Percentiles rank a stretch among this genome's conserved stretches.
These are phyloP conservation scores for Onychomys torridus DNA, from an alignment of 2,797 vertebrate species.

Conservation along the genomic window DNA sequence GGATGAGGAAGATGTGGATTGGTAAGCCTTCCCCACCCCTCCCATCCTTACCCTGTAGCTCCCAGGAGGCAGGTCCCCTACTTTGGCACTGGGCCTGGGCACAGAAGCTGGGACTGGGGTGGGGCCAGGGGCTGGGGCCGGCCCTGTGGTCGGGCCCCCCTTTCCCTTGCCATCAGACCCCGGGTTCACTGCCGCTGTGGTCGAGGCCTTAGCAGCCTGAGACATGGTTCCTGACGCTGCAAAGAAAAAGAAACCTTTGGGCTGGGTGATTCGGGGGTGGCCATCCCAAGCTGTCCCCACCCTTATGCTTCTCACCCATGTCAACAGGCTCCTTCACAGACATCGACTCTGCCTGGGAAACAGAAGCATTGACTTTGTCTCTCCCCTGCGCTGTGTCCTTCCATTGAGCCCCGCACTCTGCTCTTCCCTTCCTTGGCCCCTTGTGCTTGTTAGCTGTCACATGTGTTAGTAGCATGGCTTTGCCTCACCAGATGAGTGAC, in stretches of 20 bases:
- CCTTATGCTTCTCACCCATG: too few species aligned
- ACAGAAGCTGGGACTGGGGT: slow-evolving; percentile 21
- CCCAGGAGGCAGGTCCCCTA: slow-evolving; percentile 90
- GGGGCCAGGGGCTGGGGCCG: slow-evolving; percentile 45
- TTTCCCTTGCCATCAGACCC: slow-evolving; percentile 93
- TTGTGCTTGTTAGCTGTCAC: background rate
- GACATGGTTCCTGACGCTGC: slow-evolving; percentile 89
- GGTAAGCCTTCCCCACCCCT: background rate
- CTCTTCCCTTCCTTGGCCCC: background rate
- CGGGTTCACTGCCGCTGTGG: slow-evolving; percentile 87
- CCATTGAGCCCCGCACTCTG: background rate
- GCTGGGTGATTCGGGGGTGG: rapidly evolving
- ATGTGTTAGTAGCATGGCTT: background rate
- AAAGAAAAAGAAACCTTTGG: background rate
- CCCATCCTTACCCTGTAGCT: slow-evolving; percentile 92
- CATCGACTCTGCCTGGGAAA: background rate
- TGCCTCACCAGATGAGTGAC: background rate
- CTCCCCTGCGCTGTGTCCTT: background rate
- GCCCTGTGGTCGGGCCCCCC: slow-evolving; percentile 84
- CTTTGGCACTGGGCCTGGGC: slow-evolving; percentile 88
- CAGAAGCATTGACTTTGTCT: background rate
- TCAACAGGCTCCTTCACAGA: background rate
- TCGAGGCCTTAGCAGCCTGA: slow-evolving; percentile 91
- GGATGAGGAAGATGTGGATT: background rate
- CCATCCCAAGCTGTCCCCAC: rapidly evolving